Base-by-base conservation (phyloP, 2,797 vertebrate species). In the Myiotriccus ornatus region DNA sequence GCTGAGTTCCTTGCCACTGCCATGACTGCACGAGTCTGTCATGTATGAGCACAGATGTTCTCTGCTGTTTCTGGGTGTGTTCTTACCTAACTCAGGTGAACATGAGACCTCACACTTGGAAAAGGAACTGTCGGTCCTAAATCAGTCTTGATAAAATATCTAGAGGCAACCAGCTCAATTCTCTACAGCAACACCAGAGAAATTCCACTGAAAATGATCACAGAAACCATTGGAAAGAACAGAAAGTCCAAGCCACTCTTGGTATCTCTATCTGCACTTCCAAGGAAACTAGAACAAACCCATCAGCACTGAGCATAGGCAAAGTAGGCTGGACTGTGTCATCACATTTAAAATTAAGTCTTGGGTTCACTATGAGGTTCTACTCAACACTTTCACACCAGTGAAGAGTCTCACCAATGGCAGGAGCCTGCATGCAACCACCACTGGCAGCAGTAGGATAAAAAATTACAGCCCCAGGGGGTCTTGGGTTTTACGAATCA, bases 21-120 rank as follows among this genome's bases (percentile, higher is more conserved):
- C 22, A 5, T 4, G 49, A 7, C 37, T 47, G 47, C 44, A 32
- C 12, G 10, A 39, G 23, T 19, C 68, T 35, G 16, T 0, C 0
- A 0, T 8, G 17, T 0, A 1, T 4, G 15, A 75, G 39, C 43
- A 49, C n/a, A 23, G 17, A n/a, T 12, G 4, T 23, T 71, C 46
- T 47, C 35, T 52, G 28, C 24, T 59, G 15, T 20, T 75, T 24
- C 46, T 37, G 0, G 0, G 7, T 0, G 7, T 6, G 27, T 2
- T 76, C 44, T 71, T 32, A 71, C 28, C 8, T 39, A 70, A 3
- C 24, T 25, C 43, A 10, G 35, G 43, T 5, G 39, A 55, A 50
- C 0, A 1, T 3, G 32, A 87, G 41, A 56, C 37, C 14, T 78
- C 78, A 23, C 41, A 9, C 13, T 14, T 25, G 24, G 50, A 84